Evolutionary conservation across 2,113 vertebrate genomes (phyloP).

Genomic region (Tricholaema leucomelas): DNA sequence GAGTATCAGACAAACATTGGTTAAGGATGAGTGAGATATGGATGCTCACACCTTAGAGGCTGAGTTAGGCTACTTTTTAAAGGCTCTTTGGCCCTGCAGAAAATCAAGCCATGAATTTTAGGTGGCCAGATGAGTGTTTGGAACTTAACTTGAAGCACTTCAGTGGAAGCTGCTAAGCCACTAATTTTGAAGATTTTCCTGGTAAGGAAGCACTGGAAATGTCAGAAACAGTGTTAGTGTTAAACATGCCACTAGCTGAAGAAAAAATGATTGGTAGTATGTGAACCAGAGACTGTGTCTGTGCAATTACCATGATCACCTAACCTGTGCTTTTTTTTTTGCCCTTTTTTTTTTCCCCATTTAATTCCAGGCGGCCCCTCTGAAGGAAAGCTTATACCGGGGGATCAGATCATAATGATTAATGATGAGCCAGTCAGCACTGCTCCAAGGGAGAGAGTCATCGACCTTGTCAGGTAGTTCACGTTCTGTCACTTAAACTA

Average conservation of each 20-base stretch:
- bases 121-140: not conserved
- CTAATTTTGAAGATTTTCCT: not conserved
- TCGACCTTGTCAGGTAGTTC: conserved; percentile 96
- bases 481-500: conserved; percentile 37
- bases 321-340: conserved; percentile 26
- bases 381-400: conserved; percentile 93
- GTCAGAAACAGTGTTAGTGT: not conserved
- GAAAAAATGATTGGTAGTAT: not conserved
- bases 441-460: conserved; percentile 94
- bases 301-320: not conserved
- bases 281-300: not conserved
- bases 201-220: not conserved
- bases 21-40: not conserved
- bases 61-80: not conserved
- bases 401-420: conserved; percentile 99
- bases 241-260: not conserved
- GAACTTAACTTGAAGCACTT: not conserved
- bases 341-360: not conserved
- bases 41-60: not conserved
- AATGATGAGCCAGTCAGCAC: conserved; percentile 95
- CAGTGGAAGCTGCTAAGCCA: not conserved
- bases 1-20: not conserved
- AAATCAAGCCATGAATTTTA: not conserved
- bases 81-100: not conserved
- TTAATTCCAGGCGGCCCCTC: conserved; percentile 90